phyloP scores from a whole-genome alignment of 2,797 vertebrate genomes.

The Chaunax sp. region DNA sequence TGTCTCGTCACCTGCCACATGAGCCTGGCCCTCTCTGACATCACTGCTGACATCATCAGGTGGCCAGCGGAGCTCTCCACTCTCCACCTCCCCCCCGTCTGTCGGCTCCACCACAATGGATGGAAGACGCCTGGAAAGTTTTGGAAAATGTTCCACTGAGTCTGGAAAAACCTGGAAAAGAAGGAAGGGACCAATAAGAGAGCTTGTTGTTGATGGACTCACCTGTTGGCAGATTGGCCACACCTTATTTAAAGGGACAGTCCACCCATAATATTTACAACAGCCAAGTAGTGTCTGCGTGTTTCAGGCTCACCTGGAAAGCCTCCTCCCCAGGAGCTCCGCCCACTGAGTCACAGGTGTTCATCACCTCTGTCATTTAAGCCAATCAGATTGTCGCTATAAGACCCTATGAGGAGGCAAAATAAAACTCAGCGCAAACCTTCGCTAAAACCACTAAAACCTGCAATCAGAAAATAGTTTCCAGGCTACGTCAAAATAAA shows the following conservation, averaged over 20 bases:
- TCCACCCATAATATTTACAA: neutral
- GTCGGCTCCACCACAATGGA: slow-evolving; percentile 88
- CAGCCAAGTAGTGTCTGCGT: no score
- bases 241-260: neutral
- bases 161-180: slow-evolving; percentile 33
- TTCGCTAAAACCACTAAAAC: no score
- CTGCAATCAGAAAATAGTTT: no score
- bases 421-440: no score
- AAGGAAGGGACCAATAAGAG: slow-evolving; percentile 17
- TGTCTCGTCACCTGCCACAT: slow-evolving; percentile 37
- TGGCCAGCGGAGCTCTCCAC: slow-evolving; percentile 89
- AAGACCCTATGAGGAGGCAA: slow-evolving; percentile 16
- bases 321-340: slow-evolving; percentile 80
- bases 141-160: slow-evolving; percentile 38
- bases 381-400: slow-evolving; percentile 49
- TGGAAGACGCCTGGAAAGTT: slow-evolving; percentile 84
- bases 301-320: slow-evolving; percentile 79
- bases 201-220: neutral
- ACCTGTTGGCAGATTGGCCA: neutral
- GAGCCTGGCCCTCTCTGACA: slow-evolving; percentile 40
- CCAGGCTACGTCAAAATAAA: no score
- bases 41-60: slow-evolving; percentile 79
- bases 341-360: slow-evolving; percentile 82
- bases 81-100: slow-evolving; percentile 85
- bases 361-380: slow-evolving; percentile 87